Percentiles rank a stretch among this genome's conserved stretches.
Evolutionary conservation across 2,113 vertebrate species (phyloP).

Genomic region (Zingel zingel): DNA sequence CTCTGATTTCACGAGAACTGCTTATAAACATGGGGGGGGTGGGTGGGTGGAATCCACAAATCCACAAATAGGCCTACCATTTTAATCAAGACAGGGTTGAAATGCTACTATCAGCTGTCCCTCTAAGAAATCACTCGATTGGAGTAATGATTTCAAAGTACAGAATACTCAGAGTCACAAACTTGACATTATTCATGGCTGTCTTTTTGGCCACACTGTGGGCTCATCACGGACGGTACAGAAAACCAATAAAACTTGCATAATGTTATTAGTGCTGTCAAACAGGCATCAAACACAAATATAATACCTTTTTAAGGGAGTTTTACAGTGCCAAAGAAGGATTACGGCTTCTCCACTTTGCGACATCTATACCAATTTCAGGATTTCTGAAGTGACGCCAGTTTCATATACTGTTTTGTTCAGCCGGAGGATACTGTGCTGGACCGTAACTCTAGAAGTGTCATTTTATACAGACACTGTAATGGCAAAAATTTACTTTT

Average conservation of each 20-base stretch:
- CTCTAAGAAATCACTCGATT: no score
- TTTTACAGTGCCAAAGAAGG: slow-evolving; percentile 4
- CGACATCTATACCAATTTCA: neutral
- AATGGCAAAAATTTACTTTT: neutral
- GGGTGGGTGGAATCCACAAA: no score
- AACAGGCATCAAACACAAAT: slow-evolving; percentile 2
- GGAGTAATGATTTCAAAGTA: neutral
- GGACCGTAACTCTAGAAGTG: neutral
- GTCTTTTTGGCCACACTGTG: neutral
- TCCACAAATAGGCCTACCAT: neutral
- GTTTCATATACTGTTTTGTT: slow-evolving; percentile 10
- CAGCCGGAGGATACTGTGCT: neutral
- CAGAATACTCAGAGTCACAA: neutral
- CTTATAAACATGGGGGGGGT: neutral
- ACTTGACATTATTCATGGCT: neutral
- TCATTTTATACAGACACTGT: neutral
- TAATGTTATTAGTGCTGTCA: slow-evolving; percentile 19
- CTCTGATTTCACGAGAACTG: neutral
- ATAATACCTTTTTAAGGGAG: neutral
- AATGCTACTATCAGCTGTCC: neutral
- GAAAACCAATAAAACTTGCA: slow-evolving; percentile 1
- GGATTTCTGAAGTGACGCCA: slow-evolving; percentile 7
- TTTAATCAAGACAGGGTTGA: neutral
- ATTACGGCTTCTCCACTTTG: slow-evolving; percentile 10
- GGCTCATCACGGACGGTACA: neutral